Conservation (phyloP, 2,113 vertebrate species). For the Hippocampus barbouri region DNA sequence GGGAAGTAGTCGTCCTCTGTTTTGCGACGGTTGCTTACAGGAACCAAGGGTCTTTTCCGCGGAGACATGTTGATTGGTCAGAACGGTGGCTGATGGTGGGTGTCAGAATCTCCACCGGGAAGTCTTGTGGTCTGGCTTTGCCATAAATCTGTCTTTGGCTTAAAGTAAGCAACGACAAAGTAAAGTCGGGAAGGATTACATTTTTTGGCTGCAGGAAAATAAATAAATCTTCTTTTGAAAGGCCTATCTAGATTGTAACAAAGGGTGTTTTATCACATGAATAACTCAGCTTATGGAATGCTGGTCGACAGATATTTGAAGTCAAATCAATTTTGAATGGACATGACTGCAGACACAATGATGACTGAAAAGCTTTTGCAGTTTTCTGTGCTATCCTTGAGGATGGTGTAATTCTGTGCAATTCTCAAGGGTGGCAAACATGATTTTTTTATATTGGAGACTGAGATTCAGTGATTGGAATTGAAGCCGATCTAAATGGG, state of each 20-base stretch:
- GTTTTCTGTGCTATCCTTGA: no score
- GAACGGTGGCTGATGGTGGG: slow-evolving; percentile 31
- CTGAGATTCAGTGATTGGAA: no score
- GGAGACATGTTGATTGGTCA: slow-evolving; percentile 62
- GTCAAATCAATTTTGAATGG: no score
- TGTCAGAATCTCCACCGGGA: slow-evolving; percentile 49
- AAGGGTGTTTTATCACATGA: background rate
- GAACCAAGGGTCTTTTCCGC: slow-evolving; percentile 62
- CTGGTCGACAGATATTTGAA: no score
- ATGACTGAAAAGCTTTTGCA: no score
- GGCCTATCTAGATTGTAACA: no score
- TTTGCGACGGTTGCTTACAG: slow-evolving; percentile 57
- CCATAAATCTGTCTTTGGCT: slow-evolving; percentile 34
- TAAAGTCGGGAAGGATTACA: no score
- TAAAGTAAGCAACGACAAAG: background rate
- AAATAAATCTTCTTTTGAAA: no score
- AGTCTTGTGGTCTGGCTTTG: slow-evolving; percentile 35
- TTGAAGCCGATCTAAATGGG: no score
- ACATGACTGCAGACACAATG: no score
- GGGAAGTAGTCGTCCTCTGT: slow-evolving; percentile 64
- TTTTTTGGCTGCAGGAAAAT: background rate
- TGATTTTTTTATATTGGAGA: background rate
- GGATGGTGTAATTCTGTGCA: background rate
- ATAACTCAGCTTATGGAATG: background rate
- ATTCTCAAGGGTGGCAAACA: background rate